Conservation (phyloP, 1,140 invertebrate genomes). For the Tribolium madens region DNA sequence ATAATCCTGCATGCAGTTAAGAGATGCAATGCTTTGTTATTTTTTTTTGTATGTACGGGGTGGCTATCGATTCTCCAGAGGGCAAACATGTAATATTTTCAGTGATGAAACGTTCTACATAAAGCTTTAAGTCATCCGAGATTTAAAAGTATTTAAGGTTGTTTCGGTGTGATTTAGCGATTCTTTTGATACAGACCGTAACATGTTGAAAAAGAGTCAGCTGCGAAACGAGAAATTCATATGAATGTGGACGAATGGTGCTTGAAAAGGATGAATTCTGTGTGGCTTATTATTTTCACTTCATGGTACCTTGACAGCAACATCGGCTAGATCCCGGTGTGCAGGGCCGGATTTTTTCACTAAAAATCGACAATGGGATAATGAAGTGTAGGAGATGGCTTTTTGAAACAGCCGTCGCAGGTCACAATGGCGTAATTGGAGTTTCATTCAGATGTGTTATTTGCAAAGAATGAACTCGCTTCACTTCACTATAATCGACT, state of each 20-base stretch:
- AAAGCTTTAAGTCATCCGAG: constrained; percentile 14
- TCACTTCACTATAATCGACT: constrained; percentile 44
- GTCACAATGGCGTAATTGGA: constrained; percentile 51
- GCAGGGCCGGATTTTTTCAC: constrained; percentile 14
- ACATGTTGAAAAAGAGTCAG: constrained; percentile 46
- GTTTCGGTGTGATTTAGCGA: constrained; percentile 46
- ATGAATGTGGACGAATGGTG: constrained; percentile 41
- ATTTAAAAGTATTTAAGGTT: constrained; percentile 46
- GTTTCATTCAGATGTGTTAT: constrained; percentile 44
- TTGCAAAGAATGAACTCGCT: constrained; percentile 52
- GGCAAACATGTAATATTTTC: constrained; percentile 5
- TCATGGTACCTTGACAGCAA: constrained; percentile 37
- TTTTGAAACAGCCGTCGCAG: constrained; percentile 39
- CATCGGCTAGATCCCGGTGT: constrained; percentile 12
- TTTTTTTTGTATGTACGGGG: constrained; percentile 26
- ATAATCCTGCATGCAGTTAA: not conserved
- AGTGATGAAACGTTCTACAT: not conserved
- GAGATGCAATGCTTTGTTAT: constrained; percentile 13
- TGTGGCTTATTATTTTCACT: constrained; percentile 41
- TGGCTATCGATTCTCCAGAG: constrained; percentile 11
- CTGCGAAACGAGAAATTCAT: constrained; percentile 52
- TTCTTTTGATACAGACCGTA: constrained; percentile 40
- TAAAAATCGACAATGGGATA: constrained; percentile 49
- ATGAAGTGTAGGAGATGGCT: constrained; percentile 47
- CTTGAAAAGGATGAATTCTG: constrained; percentile 40